Evolutionary conservation across 2,113 vertebrate species (phyloP).

Genomic region (Oxyruncus cristatus): DNA sequence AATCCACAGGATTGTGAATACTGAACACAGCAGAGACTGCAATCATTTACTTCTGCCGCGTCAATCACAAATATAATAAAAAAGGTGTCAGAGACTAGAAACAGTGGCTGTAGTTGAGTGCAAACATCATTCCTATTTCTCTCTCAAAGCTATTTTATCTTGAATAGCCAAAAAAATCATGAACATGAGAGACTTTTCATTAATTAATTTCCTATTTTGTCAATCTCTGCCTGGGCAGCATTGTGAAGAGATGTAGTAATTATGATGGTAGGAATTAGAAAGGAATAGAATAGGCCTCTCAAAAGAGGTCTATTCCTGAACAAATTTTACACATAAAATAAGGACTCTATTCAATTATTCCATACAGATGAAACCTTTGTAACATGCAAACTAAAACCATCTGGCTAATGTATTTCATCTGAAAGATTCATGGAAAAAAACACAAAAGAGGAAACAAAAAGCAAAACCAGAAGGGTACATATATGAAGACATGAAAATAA

Average conservation of each 20-base stretch:
- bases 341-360: background rate
- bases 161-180: background rate
- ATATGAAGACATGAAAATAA: background rate
- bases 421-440: background rate
- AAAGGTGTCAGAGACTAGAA: background rate
- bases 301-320: background rate
- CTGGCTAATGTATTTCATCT: background rate
- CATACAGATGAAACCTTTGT: background rate
- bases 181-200: background rate
- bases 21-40: background rate
- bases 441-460: background rate
- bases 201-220: background rate
- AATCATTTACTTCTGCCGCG: background rate
- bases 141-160: background rate
- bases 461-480: background rate
- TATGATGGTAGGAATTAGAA: background rate
- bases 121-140: background rate
- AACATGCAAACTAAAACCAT: background rate
- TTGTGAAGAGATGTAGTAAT: background rate
- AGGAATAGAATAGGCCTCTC: background rate
- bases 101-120: background rate
- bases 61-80: background rate
- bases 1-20: constrained; percentile 4
- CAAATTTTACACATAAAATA: background rate
- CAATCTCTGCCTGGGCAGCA: background rate